These are phyloP conservation scores for Cladopsammia gracilis DNA, from an alignment of 64 coral and sea anemone species.

Conservation along the genomic window DNA sequence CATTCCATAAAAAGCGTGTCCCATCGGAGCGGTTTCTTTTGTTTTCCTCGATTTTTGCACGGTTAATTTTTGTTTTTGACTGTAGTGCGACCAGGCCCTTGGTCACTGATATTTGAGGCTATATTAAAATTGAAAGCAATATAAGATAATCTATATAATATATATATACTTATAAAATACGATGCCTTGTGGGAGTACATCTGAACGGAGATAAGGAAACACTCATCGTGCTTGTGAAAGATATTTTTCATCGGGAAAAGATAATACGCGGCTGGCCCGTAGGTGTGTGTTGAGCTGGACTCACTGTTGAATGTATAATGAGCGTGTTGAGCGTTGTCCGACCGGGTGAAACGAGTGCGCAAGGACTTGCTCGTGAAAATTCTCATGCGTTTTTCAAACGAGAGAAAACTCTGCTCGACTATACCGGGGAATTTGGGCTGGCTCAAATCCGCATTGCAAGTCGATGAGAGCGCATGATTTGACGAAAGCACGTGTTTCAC, in stretches of 20 bases:
- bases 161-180: no score
- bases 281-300: slow-evolving; percentile 8
- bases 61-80: no score
- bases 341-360: neutral
- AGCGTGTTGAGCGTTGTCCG: neutral
- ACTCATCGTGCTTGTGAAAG: neutral
- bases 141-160: no score
- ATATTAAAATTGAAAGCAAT: no score
- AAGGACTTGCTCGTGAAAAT: neutral
- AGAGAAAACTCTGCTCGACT: neutral
- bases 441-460: neutral
- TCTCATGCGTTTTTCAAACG: neutral
- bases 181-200: no score
- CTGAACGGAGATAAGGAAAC: no score
- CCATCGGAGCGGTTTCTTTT: no score
- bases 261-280: slow-evolving; percentile 23
- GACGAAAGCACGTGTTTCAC: neutral
- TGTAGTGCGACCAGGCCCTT: no score
- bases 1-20: no score
- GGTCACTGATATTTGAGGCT: no score
- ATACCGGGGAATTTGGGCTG: neutral
- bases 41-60: no score
- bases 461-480: neutral
- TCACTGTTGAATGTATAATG: slow-evolving; percentile 3
- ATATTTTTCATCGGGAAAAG: neutral